Evolutionary conservation across 1,140 invertebrate genomes (phyloP), one percentile per base, ranked within the genome.

Genomic region (Leptopilina clavipes): DNA sequence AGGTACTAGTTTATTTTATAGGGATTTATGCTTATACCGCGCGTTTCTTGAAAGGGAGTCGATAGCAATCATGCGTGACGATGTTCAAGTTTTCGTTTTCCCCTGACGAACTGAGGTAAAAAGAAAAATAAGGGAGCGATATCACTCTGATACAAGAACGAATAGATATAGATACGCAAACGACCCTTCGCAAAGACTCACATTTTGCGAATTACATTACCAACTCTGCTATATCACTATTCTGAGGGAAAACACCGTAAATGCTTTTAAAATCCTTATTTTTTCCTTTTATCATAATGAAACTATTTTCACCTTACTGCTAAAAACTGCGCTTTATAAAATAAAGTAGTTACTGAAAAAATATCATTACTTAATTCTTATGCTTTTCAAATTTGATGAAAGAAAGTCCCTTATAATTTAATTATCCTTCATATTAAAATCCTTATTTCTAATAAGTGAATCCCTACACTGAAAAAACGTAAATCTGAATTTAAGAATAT

Each of bases 1-100:
- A 59, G 59, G 25, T 65, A 31, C 59, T 18, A 73, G 45, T 73
- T 77, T 74, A 70, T 73, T 74, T 77, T 77, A 22, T 11, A 73
- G 65, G 65, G 72, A 77, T 77, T 77, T 43, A 19, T 25, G 11
- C 48, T 77, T 40, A 45, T 74, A 77, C 43, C 73, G 25, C 48
- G 43, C 48, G 71, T 72, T 44, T 56, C 54, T 72, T 59, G 31
- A 6, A 76, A 76, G 70, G 40, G 31, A 82, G 77, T 81, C 73
- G 72, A 78, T 76, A 76, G 43, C 71, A 75, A 65, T 75, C 77
- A 17, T 77, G 71, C 72, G 59, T 65, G 75, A 74, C 72, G 76
- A 77, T 76, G 71, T 76, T 71, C 14, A 45, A 54, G 59, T 65
- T 65, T 40, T 37, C 19, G 12, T 37, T 65, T 65, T 65, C 56